A percentile compares a stretch with the other conserved stretches of the same genome.
Evolutionary conservation across 2,797 vertebrate genomes (phyloP).

Genomic region (Acestrorhynchus altus): DNA sequence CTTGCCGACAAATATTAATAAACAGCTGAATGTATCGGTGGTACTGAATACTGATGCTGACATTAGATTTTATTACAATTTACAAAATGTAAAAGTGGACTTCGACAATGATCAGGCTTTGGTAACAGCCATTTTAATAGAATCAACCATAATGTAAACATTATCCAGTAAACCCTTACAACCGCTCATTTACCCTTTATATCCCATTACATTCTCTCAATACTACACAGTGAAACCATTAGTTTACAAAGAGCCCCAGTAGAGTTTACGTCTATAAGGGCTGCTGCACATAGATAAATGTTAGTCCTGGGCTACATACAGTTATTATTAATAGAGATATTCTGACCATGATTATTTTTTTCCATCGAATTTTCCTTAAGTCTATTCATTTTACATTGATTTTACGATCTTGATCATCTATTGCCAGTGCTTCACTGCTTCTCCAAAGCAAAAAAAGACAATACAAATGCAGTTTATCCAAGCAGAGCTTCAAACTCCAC

Average conservation of each 20-base stretch:
- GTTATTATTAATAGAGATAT: neutral
- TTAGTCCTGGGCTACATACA: neutral
- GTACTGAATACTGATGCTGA: conserved; percentile 2
- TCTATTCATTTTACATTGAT: neutral
- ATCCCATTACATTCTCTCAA: neutral
- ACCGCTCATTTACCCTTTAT: conserved; percentile 10
- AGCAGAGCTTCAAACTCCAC: conserved; percentile 2
- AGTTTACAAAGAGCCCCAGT: neutral
- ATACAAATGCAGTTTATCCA: neutral
- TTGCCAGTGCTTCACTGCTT: neutral
- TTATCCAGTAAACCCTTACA: conserved; percentile 22
- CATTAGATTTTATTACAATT: conserved; percentile 5
- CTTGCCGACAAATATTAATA: neutral
- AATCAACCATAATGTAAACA: conserved; percentile 36
- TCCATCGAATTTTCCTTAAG: no score
- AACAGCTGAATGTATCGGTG: neutral
- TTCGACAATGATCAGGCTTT: conserved; percentile 1
- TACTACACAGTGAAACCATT: neutral
- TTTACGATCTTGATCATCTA: conserved; percentile 1
- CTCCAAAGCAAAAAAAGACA: conserved; percentile 5
- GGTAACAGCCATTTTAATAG: conserved; percentile 16
- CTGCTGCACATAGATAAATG: neutral
- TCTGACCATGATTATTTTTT: neutral
- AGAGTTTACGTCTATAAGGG: neutral
- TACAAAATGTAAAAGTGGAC: no score